Conservation (phyloP, 2,888 invertebrate species). For the Macaria notata region DNA sequence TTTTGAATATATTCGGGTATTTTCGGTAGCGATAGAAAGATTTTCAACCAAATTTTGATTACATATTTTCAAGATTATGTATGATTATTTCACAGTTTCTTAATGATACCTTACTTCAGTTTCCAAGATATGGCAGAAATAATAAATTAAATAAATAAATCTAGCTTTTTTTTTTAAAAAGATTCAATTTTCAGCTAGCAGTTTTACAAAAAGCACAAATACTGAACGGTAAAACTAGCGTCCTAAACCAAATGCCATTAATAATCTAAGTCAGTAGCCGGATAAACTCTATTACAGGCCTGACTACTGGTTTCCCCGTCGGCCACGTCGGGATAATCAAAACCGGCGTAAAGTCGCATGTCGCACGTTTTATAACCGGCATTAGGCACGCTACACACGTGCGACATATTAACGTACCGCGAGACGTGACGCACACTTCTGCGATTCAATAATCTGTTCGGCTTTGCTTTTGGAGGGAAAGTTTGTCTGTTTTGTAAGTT, state of each 20-base stretch:
- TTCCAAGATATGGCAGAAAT: no score
- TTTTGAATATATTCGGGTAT: constrained; percentile 14
- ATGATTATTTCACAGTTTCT: no score
- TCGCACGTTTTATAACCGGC: constrained; percentile 55
- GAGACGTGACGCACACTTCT: constrained; percentile 56
- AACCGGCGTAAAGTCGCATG: constrained; percentile 65
- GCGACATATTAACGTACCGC: constrained; percentile 71
- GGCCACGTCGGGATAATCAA: constrained; percentile 70
- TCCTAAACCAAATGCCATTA: no score
- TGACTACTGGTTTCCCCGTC: not conserved
- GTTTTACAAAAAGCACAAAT: no score
- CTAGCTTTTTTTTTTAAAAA: no score
- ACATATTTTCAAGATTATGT: no score
- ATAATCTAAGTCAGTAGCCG: no score
- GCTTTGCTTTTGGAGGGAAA: constrained; percentile 33
- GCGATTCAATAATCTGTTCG: constrained; percentile 57
- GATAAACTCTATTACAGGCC: no score
- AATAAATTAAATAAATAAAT: no score
- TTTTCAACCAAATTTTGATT: not conserved
- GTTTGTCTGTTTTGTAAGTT: not conserved
- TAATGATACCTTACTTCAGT: no score
- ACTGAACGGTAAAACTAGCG: no score
- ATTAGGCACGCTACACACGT: constrained; percentile 68
- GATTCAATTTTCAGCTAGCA: no score
- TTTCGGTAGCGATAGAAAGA: not conserved